These are phyloP conservation scores for Holothuria scabra DNA, from an alignment of 53 echinoderm and acorn worm genomes.

Conservation along the genomic window DNA sequence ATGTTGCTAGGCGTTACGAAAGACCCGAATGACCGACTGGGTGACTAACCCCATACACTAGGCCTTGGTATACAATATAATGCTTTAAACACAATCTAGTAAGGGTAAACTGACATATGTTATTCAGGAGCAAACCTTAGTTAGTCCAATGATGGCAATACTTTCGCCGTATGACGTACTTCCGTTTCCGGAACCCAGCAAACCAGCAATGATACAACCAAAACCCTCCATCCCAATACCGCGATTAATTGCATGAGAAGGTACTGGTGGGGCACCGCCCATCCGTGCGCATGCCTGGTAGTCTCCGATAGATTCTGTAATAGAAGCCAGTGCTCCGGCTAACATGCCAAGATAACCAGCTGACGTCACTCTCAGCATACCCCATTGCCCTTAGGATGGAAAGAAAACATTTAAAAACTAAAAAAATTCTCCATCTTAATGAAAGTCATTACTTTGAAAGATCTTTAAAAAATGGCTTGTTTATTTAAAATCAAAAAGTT, in stretches of 20 bases:
- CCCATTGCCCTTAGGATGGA: constrained; percentile 72
- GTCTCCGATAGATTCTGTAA: constrained; percentile 69
- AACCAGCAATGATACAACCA: constrained; percentile 74
- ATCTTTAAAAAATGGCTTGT: too few relatives aligned
- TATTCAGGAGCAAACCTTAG: constrained; percentile 50
- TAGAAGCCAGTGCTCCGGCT: constrained; percentile 64
- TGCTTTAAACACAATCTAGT: too few relatives aligned
- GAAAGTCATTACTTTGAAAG: too few relatives aligned
- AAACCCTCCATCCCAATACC: constrained; percentile 86
- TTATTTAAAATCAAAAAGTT: too few relatives aligned
- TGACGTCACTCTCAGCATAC: constrained; percentile 55
- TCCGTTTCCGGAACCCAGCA: constrained; percentile 81
- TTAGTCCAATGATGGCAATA: constrained; percentile 68
- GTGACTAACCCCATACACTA: too few relatives aligned
- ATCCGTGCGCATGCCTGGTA: constrained; percentile 64
- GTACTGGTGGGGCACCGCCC: constrained; percentile 81
- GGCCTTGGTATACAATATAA: too few relatives aligned
- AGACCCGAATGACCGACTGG: too few relatives aligned
- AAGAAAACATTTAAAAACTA: neutral
- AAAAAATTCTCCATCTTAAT: neutral
- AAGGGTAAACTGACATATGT: too few relatives aligned
- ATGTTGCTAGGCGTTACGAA: too few relatives aligned
- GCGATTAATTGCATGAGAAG: constrained; percentile 83
- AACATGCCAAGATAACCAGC: constrained; percentile 61
- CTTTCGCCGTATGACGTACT: constrained; percentile 68